These are phyloP conservation scores for Sebastes miniatus DNA, from an alignment of 2,797 vertebrate genomes.

Conservation along the genomic window DNA sequence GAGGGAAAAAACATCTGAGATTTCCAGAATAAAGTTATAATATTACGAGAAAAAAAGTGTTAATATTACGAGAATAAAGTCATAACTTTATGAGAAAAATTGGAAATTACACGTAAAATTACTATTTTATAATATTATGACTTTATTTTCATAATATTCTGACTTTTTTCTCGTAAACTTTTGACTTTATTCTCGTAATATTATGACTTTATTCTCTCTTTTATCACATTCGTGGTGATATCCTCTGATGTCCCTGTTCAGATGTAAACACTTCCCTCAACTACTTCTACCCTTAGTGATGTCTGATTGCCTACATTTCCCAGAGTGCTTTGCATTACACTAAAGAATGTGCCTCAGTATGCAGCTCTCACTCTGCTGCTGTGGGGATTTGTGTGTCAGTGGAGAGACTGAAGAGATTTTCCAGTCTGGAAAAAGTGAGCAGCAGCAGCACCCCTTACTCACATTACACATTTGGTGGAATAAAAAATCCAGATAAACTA, in stretches of 20 bases:
- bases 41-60: too few species aligned
- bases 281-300: neutral
- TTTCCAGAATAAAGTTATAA: too few species aligned
- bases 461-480: slow-evolving; percentile 30
- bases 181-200: too few species aligned
- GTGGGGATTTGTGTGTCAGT: slow-evolving; percentile 4
- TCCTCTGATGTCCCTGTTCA: neutral
- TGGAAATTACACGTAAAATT: too few species aligned
- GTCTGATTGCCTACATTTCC: neutral
- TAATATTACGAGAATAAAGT: too few species aligned
- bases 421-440: slow-evolving; percentile 64
- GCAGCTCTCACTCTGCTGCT: neutral
- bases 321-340: slow-evolving; percentile 1
- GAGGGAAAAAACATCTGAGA: too few species aligned
- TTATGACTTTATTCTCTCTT: neutral
- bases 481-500: slow-evolving; percentile 12
- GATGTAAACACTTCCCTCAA: neutral
- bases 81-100: too few species aligned
- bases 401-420: slow-evolving; percentile 46
- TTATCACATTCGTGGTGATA: neutral
- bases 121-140: too few species aligned
- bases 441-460: slow-evolving; percentile 41
- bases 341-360: slow-evolving; percentile 5
- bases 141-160: too few species aligned
- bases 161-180: too few species aligned